Percentiles rank a stretch among this genome's conserved stretches.
Evolutionary conservation across 2,888 invertebrate genomes (phyloP).

Genomic region (Zygaena filipendulae): DNA sequence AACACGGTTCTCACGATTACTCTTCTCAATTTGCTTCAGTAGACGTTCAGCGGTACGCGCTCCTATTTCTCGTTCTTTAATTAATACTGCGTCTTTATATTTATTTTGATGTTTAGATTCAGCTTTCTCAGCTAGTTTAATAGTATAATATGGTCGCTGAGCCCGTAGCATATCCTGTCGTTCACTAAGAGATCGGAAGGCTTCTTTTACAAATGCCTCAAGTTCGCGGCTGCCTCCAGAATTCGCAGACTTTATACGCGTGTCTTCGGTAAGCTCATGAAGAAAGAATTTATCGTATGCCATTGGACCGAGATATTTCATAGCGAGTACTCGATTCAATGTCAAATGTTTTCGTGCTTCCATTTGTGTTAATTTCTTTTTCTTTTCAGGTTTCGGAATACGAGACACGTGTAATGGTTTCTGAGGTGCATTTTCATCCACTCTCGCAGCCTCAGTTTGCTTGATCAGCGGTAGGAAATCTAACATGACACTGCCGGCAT

Average conservation of each 20-base stretch:
- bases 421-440: constrained; percentile 30
- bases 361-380: constrained; percentile 49
- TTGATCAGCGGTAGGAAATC: constrained; percentile 54
- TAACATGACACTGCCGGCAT: constrained; percentile 51
- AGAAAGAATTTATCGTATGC: constrained; percentile 60
- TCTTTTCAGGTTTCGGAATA: constrained; percentile 38
- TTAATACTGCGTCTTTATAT: constrained; percentile 39
- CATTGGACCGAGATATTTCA: constrained; percentile 61
- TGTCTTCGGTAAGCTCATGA: constrained; percentile 37
- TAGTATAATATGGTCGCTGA: constrained; percentile 53
- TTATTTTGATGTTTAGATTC: constrained; percentile 47
- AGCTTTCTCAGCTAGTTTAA: constrained; percentile 50
- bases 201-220: constrained; percentile 32
- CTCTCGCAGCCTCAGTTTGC: constrained; percentile 31
- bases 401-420: constrained; percentile 38
- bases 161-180: constrained; percentile 54
- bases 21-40: constrained; percentile 40
- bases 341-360: constrained; percentile 45
- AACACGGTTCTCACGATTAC: constrained; percentile 36
- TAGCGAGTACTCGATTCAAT: constrained; percentile 49
- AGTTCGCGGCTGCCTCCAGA: constrained; percentile 36
- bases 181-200: constrained; percentile 40
- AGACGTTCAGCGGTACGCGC: constrained; percentile 42
- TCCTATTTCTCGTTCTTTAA: constrained; percentile 46
- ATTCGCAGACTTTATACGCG: constrained; percentile 47